Conservation (phyloP, 2,113 vertebrate species). For the Daboia siamensis region DNA sequence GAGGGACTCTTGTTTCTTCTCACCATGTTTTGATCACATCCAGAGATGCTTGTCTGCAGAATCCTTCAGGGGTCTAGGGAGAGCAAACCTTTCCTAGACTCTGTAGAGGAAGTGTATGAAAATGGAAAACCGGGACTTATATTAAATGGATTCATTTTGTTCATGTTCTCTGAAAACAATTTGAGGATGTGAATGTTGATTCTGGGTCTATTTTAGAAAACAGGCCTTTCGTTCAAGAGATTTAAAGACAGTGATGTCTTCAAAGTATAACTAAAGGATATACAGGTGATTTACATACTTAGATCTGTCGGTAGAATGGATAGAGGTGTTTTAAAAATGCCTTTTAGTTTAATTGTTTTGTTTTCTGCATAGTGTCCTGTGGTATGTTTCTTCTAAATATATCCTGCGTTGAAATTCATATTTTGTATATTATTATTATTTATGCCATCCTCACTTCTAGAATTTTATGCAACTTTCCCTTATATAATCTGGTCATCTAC, state of each 20-base stretch:
- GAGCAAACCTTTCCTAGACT: neutral
- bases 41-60: neutral
- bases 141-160: neutral
- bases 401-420: neutral
- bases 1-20: neutral
- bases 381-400: neutral
- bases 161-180: conserved; percentile 3
- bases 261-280: neutral
- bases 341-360: neutral
- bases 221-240: neutral
- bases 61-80: neutral
- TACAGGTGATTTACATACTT: neutral
- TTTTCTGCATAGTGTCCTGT: neutral
- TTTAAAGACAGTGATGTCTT: neutral
- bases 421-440: neutral
- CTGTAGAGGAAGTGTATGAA: neutral
- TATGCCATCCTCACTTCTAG: neutral
- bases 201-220: conserved; percentile 10
- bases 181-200: neutral
- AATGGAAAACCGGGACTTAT: neutral
- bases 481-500: accelerated
- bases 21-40: neutral
- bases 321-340: neutral
- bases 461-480: neutral
- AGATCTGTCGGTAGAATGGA: neutral